These are phyloP conservation scores for Pangasius mekongensis DNA, from an alignment of 2,797 vertebrate species.

Conservation along the genomic window DNA sequence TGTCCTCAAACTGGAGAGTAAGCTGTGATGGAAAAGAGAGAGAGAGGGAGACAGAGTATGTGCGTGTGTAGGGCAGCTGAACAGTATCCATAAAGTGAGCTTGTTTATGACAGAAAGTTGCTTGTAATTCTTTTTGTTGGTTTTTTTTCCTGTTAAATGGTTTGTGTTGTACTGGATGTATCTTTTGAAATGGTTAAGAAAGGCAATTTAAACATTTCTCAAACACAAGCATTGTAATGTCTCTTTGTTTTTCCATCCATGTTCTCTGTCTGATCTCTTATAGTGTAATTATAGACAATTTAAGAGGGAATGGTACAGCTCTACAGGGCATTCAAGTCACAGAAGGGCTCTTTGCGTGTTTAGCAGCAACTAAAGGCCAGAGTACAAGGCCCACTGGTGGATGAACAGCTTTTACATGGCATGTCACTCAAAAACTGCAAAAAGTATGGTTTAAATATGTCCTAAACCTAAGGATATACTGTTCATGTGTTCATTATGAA, in stretches of 20 bases:
- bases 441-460: neutral
- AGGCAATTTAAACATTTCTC: neutral
- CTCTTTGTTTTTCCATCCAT: neutral
- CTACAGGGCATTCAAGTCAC: neutral
- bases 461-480: neutral
- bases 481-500: neutral
- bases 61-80: neutral
- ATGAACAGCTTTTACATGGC: neutral
- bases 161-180: neutral
- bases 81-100: neutral
- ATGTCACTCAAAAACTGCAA: neutral
- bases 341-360: neutral
- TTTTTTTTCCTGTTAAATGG: neutral
- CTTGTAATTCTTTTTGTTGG: neutral
- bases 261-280: neutral
- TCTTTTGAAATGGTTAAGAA: neutral
- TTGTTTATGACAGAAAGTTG: neutral
- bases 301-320: constrained; percentile 4
- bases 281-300: neutral
- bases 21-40: constrained; percentile 53
- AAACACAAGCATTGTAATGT: constrained; percentile 13
- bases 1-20: constrained; percentile 62
- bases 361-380: neutral
- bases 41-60: neutral
- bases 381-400: neutral